phyloP scores from a whole-genome alignment of 2,113 vertebrate genomes.

The Struthio camelus region DNA sequence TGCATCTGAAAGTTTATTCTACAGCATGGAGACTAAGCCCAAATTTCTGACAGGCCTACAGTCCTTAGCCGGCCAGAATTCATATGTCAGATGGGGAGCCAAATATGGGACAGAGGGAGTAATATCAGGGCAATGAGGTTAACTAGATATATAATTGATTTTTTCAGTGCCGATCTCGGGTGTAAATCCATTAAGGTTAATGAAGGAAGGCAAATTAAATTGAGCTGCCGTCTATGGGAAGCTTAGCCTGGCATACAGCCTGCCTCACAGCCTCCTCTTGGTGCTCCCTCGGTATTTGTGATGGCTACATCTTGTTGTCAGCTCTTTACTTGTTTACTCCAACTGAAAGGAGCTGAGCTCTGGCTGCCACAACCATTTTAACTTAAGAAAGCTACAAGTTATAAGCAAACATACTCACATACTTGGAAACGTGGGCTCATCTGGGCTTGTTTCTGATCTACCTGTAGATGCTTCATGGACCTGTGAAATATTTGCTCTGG shows the following conservation, averaged over 20 bases:
- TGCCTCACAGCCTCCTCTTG: not conserved
- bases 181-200: slow-evolving; percentile 23
- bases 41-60: not conserved
- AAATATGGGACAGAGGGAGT: not conserved
- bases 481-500: not conserved
- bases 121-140: not conserved
- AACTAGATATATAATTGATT: slow-evolving; percentile 21
- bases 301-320: not conserved
- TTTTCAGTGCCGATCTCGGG: not conserved
- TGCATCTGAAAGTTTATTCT: not conserved
- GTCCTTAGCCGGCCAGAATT: not conserved
- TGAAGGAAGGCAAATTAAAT: slow-evolving; percentile 8
- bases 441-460: not conserved
- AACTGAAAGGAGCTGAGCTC: not conserved
- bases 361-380: not conserved
- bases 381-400: not conserved
- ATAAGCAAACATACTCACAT: not conserved
- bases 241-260: not conserved
- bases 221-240: not conserved
- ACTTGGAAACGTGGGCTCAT: fast-evolving
- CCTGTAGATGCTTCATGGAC: not conserved
- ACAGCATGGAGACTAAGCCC: not conserved
- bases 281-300: not conserved
- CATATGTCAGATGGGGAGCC: not conserved
- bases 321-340: fast-evolving